Evolutionary conservation across 1,140 invertebrate genomes (phyloP), one percentile per base, ranked within the genome.

Genomic region (Drosophila orena): DNA sequence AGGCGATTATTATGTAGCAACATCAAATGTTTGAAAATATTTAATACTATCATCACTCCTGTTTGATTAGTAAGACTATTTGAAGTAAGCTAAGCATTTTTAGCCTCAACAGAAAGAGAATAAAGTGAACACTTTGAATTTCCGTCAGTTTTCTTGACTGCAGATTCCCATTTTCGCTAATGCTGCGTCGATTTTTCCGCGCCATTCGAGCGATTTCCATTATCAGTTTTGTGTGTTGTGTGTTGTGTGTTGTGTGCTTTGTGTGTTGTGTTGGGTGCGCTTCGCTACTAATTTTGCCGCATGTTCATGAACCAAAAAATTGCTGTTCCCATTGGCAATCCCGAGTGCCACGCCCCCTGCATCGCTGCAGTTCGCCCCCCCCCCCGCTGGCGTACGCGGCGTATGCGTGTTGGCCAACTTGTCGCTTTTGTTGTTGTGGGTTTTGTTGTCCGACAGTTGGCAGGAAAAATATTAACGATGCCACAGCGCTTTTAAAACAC

Each of bases 221-320:
- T 78, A 68, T 64, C 81, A 70, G 73, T 70, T 1, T 17, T 17
- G 0, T 77, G 77, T 70, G 59, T 72, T 81, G 69, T 60, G 73
- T 74, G n/a, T n/a, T n/a, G n/a, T n/a, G n/a, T n/a, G n/a, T n/a
- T n/a, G n/a, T 47, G 78, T 77, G 62, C 17, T 1, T 17, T 17
- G 0, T 77, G 77, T 70, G 59, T 72, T 81, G 69, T 60, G 73
- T 74, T 38, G 57, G 37, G 59, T 57, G 65, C 77, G 65, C 40
- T 76, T 76, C 56, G 71, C 58, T 77, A 80, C 78, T 86, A 86
- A 86, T 86, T 86, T 79, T 88, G 83, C 78, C 78, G 74, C 75
- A 78, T 81, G 74, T 64, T 78, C 78, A 86, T 86, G 81, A 71
- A 86, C 78, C 81, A 70, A 78, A 86, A 86, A 81, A 56, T 78